Base-by-base conservation (phyloP, 1,140 invertebrate species). In the Conus betulinus region DNA sequence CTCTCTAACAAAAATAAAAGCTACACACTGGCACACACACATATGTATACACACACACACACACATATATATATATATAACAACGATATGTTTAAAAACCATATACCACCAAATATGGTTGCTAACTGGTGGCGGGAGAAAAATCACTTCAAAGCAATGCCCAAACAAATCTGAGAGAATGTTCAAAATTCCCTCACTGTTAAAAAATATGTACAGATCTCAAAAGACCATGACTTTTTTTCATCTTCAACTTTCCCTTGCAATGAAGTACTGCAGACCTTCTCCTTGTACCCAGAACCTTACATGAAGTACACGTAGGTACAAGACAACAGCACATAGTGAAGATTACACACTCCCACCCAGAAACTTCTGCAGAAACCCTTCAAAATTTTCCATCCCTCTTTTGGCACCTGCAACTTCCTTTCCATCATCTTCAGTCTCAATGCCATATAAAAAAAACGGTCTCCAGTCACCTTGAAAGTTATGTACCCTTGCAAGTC, bases 1-100 rank as follows among this genome's bases (percentile, higher is more conserved):
- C 67, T 71, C 13, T 6, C 67, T 71, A 6, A 71, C 15, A 71
- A 1, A 20, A 11, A 71, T n/a, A 71, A 63, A 63, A 63, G 10
- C 10, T 63, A 63, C 60, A 20, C 60, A 63, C 4, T 13, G 10
- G 17, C 60, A 63, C 60, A 63, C 20, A 39, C 39, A 39, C 39
- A 39, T 39, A 39, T 3, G 3, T 39, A 39, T 39, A 39, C 3
- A 39, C 3, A 39, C 39, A 39, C 39, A 39, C 39, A 39, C 39
- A 39, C 39, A 39, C 39, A 39, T 71, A 23, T 71, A 15, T 23
- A 71, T 13, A 71, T 71, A 71, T 20, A 71, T 71, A 20, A 13
- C 20, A 17, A 71, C 67, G 67, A 71, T 71, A 71, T 71, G 67
- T 71, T 71, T 71, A 71, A 71, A 71, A 71, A 71, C 23, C 67